Evolutionary conservation across 2,888 invertebrate species (phyloP).

Genomic region (Nysson spinosus): DNA sequence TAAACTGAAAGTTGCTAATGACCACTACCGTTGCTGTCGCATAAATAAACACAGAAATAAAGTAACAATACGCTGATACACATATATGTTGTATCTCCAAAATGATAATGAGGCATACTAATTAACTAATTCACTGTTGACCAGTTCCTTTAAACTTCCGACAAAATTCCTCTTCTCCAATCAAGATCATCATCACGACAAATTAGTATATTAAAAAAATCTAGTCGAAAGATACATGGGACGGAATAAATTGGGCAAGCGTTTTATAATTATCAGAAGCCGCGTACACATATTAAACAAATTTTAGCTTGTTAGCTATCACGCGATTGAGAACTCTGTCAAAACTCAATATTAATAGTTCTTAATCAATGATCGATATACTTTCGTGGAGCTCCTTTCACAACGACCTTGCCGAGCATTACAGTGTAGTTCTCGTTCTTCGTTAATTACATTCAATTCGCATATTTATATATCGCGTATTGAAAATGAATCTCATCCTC

Average conservation of each 20-base stretch:
- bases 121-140: too few relatives aligned
- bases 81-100: too few relatives aligned
- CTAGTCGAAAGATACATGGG: too few relatives aligned
- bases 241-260: slow-evolving; percentile 7
- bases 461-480: slow-evolving; percentile 13
- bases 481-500: slow-evolving; percentile 12
- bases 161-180: neutral
- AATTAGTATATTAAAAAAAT: slow-evolving; percentile 14
- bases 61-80: too few relatives aligned
- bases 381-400: slow-evolving; percentile 10
- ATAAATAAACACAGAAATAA: too few relatives aligned
- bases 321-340: too few relatives aligned
- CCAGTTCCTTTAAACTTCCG: too few relatives aligned
- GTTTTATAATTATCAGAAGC: slow-evolving; percentile 24
- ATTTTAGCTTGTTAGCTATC: neutral
- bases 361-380: slow-evolving; percentile 33
- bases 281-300: slow-evolving; percentile 24
- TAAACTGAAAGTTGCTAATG: too few relatives aligned
- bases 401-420: neutral
- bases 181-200: neutral
- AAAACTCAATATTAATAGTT: slow-evolving; percentile 28
- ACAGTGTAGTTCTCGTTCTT: neutral
- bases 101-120: too few relatives aligned
- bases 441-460: slow-evolving; percentile 29
- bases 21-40: too few relatives aligned